phyloP scores from a whole-genome alignment of 2,888 invertebrate genomes.

The Drosophila anceps region DNA sequence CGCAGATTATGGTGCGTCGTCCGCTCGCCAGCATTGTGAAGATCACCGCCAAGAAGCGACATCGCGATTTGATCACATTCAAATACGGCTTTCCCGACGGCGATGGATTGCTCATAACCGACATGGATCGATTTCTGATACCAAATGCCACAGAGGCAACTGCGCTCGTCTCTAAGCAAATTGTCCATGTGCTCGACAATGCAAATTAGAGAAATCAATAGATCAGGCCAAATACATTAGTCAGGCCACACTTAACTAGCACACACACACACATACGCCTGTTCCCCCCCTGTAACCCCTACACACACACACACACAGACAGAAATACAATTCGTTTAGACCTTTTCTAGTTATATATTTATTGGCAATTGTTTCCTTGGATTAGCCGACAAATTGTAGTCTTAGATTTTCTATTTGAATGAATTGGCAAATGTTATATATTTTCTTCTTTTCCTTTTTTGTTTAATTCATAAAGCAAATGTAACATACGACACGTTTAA shows the following conservation, averaged over 20 bases:
- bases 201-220: constrained; percentile 73
- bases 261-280: constrained; percentile 13
- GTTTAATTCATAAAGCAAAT: constrained; percentile 39
- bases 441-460: not conserved
- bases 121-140: constrained; percentile 96
- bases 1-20: constrained; percentile 94
- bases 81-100: constrained; percentile 96
- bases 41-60: constrained; percentile 97
- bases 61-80: constrained; percentile 98
- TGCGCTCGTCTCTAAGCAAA: constrained; percentile 95
- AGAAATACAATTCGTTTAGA: constrained; percentile 59
- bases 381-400: constrained; percentile 46
- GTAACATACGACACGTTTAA: constrained; percentile 51
- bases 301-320: constrained; percentile 20
- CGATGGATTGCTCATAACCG: constrained; percentile 92
- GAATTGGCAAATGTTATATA: constrained; percentile 33
- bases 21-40: constrained; percentile 96
- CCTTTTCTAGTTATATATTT: constrained; percentile 45
- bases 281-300: not conserved
- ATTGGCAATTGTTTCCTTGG: constrained; percentile 71
- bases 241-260: constrained; percentile 19
- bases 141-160: constrained; percentile 96
- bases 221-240: constrained; percentile 10
- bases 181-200: constrained; percentile 87
- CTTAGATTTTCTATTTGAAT: constrained; percentile 22